These are phyloP conservation scores for Argyrosomus japonicus DNA, from an alignment of 2,113 vertebrate genomes.

Conservation along the genomic window DNA sequence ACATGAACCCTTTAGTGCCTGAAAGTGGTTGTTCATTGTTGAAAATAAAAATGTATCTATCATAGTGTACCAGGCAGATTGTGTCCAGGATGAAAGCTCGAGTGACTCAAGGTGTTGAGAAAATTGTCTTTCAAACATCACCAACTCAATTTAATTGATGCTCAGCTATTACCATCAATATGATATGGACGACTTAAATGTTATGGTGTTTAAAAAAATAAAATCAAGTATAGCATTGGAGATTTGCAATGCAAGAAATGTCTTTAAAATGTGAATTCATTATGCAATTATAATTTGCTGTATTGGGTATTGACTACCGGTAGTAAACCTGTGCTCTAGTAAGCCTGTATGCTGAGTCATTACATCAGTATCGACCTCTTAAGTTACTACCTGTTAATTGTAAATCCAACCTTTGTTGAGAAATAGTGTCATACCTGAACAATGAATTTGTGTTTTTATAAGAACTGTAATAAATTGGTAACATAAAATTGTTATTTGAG, in stretches of 20 bases:
- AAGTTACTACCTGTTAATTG: constrained; percentile 18
- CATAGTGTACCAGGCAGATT: constrained; percentile 14
- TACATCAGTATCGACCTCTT: background rate
- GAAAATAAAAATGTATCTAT: constrained; percentile 8
- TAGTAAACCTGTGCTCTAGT: constrained; percentile 9
- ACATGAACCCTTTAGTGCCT: constrained; percentile 71
- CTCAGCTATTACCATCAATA: constrained; percentile 7
- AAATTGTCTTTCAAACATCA: constrained; percentile 30
- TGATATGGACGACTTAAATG: constrained; percentile 5
- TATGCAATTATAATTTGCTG: constrained; percentile 42
- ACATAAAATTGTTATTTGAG: constrained; percentile 21
- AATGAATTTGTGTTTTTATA: constrained; percentile 68
- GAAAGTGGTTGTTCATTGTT: constrained; percentile 38
- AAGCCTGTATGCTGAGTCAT: constrained; percentile 5
- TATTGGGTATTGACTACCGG: constrained; percentile 13
- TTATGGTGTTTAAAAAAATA: constrained; percentile 9
- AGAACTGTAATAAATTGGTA: constrained; percentile 72
- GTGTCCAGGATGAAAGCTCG: constrained; percentile 8
- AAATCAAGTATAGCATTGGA: constrained; percentile 3
- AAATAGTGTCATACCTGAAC: constrained; percentile 30
- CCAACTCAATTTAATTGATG: background rate
- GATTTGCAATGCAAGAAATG: background rate
- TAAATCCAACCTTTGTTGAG: constrained; percentile 41
- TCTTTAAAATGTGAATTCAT: constrained; percentile 34
- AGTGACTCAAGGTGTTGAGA: background rate